Conservation (phyloP, 2,113 vertebrate genomes). For the Percina caprodes region DNA sequence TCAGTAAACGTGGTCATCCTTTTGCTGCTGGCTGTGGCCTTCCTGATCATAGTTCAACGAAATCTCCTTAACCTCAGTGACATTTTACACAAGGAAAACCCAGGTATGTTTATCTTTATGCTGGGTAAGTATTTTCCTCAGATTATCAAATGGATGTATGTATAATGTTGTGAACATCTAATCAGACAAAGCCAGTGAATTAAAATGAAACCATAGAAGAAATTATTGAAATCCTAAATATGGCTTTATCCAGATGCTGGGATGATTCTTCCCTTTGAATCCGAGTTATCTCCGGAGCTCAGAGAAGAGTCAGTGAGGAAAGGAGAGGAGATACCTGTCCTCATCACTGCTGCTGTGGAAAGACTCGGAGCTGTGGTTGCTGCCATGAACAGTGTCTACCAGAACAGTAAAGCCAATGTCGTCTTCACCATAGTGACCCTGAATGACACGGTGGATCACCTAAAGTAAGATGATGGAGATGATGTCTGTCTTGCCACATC, state of each 20-base stretch:
- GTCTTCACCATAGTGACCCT: constrained; percentile 93
- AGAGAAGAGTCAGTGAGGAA: constrained; percentile 58
- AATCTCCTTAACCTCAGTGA: constrained; percentile 94
- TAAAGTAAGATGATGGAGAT: constrained; percentile 85
- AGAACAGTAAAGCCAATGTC: constrained; percentile 90
- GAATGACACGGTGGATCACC: constrained; percentile 91
- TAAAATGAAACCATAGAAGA: background rate
- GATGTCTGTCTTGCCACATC: background rate
- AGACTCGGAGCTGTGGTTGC: constrained; percentile 92
- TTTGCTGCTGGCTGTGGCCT: constrained; percentile 88
- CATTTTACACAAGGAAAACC: constrained; percentile 88
- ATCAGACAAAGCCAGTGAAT: background rate
- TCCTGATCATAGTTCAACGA: constrained; percentile 92
- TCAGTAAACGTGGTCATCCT: constrained; percentile 93
- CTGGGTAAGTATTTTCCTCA: background rate
- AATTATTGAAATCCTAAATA: background rate
- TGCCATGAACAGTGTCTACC: constrained; percentile 93
- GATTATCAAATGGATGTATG: background rate
- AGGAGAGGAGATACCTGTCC: constrained; percentile 90
- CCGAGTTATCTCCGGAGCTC: constrained; percentile 86
- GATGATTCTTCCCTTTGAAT: constrained; percentile 89
- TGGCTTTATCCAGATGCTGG: constrained; percentile 84
- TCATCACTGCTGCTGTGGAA: constrained; percentile 92
- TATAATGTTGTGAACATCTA: background rate
- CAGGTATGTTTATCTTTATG: constrained; percentile 47